Evolutionary conservation across 2,113 vertebrate species (phyloP).

Genomic region (Plecotus auritus): DNA sequence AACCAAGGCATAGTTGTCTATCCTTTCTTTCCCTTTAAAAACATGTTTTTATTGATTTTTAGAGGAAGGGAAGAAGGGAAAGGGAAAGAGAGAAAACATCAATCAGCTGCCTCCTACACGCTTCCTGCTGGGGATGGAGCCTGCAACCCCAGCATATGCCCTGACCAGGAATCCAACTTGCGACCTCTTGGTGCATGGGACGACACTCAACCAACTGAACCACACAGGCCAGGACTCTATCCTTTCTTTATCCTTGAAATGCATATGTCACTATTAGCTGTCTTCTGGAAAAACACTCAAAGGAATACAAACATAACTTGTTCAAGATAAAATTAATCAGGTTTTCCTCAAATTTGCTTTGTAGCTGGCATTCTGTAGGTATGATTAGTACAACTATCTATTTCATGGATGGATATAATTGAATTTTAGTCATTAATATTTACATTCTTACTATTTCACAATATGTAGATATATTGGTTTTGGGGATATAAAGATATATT

Average conservation of each 20-base stretch:
- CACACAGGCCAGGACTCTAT: not conserved
- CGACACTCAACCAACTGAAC: not conserved
- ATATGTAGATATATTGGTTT: not conserved
- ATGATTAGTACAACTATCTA: not conserved
- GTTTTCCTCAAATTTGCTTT: not conserved
- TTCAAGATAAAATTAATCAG: conserved; percentile 11
- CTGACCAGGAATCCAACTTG: not conserved
- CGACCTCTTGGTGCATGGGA: not conserved
- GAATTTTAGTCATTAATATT: not conserved
- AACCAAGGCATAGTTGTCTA: not conserved
- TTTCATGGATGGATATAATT: not conserved
- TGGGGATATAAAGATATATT: not conserved
- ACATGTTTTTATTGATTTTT: not conserved
- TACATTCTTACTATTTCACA: not conserved
- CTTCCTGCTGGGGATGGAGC: not conserved
- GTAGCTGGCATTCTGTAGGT: not conserved
- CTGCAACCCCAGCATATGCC: not conserved
- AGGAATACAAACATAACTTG: conserved; percentile 9
- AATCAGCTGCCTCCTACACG: not conserved
- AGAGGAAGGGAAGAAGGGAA: not conserved
- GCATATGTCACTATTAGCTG: not conserved
- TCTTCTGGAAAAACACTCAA: conserved; percentile 23
- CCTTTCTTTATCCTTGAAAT: not conserved
- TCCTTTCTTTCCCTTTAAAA: not conserved
- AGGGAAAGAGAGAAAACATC: not conserved